These are phyloP conservation scores for Cryptophagus acutangulus DNA, from an alignment of 2,888 invertebrate species.

Conservation along the genomic window DNA sequence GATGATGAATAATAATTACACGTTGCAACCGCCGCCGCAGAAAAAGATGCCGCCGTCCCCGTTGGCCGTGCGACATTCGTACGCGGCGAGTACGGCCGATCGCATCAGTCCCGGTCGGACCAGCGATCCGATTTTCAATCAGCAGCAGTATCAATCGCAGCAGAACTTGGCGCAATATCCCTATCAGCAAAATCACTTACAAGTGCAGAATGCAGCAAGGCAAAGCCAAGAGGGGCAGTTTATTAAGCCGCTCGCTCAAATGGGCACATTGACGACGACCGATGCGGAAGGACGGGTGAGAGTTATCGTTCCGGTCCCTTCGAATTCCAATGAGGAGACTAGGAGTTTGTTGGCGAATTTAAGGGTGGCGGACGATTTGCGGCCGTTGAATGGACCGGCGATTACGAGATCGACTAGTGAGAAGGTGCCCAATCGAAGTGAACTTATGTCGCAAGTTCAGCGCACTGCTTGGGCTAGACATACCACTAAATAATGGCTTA, in stretches of 20 bases:
- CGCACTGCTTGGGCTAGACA: constrained; percentile 81
- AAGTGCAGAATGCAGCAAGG: constrained; percentile 21
- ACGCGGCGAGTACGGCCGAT: constrained; percentile 36
- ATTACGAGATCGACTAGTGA: constrained; percentile 80
- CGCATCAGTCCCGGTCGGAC: constrained; percentile 34
- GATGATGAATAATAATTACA: constrained; percentile 27
- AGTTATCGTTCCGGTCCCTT: constrained; percentile 57
- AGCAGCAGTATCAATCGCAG: constrained; percentile 40
- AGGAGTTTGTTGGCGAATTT: constrained; percentile 50
- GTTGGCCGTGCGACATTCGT: constrained; percentile 39
- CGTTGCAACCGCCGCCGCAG: constrained; percentile 42
- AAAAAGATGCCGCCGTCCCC: constrained; percentile 41
- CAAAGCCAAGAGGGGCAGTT: constrained; percentile 49
- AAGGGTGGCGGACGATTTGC: constrained; percentile 53
- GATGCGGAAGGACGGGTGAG: constrained; percentile 58
- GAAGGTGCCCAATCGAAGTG: constrained; percentile 78
- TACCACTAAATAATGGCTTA: constrained; percentile 66
- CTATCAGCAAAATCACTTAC: constrained; percentile 19
- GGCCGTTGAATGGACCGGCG: constrained; percentile 52
- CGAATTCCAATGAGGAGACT: constrained; percentile 43
- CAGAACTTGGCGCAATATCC: constrained; percentile 27
- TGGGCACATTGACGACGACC: constrained; percentile 57
- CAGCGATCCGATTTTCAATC: constrained; percentile 36
- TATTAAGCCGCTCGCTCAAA: constrained; percentile 64
- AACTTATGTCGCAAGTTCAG: constrained; percentile 77